phyloP scores from a whole-genome alignment of 2,113 vertebrate species.

The Canis aureus region DNA sequence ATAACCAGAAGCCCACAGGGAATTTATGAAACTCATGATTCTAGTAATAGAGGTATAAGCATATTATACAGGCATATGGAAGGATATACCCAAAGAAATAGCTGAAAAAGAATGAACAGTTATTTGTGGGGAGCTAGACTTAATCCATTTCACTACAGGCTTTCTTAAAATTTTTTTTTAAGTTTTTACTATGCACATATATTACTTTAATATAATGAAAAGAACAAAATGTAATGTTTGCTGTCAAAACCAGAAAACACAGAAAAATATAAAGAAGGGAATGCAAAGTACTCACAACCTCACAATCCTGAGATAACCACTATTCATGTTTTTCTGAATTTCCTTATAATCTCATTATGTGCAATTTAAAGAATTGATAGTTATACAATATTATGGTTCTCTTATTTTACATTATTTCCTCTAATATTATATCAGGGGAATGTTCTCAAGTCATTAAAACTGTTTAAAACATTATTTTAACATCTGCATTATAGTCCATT shows the following conservation, averaged over 20 bases:
- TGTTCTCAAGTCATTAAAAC: conserved; percentile 68
- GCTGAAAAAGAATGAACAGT: background rate
- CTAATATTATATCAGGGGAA: conserved; percentile 55
- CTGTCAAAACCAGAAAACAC: background rate
- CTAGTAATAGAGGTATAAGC: background rate
- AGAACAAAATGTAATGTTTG: background rate
- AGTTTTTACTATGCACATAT: background rate
- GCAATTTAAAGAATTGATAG: conserved; percentile 44
- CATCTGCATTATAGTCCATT: conserved; percentile 71
- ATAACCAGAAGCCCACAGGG: background rate
- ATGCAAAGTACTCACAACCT: background rate
- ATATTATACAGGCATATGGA: background rate
- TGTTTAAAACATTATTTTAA: conserved; percentile 59
- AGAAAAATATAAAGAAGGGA: conserved; percentile 5
- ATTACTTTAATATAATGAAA: conserved; percentile 36
- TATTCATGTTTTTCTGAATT: conserved; percentile 24
- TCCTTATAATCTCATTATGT: background rate
- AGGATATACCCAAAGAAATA: background rate
- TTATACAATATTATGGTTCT: conserved; percentile 34
- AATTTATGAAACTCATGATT: conserved; percentile 37
- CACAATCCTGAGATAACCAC: background rate
- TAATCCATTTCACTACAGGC: background rate
- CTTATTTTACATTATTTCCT: conserved; percentile 64
- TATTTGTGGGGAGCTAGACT: background rate
- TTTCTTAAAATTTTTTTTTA: background rate